Evolutionary conservation across 2,888 invertebrate species (phyloP).

Genomic region (Tricholauxania praeusta): DNA sequence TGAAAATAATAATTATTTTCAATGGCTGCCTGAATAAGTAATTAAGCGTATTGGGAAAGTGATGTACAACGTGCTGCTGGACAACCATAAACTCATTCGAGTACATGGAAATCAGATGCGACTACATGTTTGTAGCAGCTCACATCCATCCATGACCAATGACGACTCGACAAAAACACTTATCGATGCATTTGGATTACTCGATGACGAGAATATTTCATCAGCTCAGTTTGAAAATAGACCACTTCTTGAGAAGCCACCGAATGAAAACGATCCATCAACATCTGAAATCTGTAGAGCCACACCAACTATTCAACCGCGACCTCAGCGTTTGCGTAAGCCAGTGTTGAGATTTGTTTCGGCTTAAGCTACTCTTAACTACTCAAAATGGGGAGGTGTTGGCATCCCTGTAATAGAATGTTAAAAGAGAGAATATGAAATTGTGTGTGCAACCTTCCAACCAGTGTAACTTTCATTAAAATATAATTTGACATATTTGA

Average conservation of each 20-base stretch:
- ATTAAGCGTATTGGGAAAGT: conserved; percentile 20
- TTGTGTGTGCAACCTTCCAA: too few species aligned
- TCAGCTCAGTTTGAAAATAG: neutral
- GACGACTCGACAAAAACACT: neutral
- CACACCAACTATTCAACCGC: neutral
- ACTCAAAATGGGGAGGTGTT: neutral
- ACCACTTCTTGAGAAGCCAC: too few species aligned
- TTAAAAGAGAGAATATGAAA: too few species aligned
- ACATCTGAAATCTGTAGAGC: neutral
- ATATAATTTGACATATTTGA: too few species aligned
- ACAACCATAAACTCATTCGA: neutral
- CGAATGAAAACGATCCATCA: too few species aligned
- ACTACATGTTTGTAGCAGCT: neutral
- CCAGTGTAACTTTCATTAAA: too few species aligned
- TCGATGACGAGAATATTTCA: neutral
- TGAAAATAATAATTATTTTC: neutral
- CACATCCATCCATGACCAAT: too few species aligned
- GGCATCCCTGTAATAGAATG: neutral
- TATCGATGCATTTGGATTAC: neutral
- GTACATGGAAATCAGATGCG: conserved; percentile 5
- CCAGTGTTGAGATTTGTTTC: neutral
- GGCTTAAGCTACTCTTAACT: neutral
- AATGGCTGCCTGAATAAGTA: neutral
- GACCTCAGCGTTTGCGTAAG: neutral
- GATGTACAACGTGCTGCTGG: conserved; percentile 9